Base-by-base conservation (phyloP, 2,797 vertebrate species). In the Lacerta agilis region DNA sequence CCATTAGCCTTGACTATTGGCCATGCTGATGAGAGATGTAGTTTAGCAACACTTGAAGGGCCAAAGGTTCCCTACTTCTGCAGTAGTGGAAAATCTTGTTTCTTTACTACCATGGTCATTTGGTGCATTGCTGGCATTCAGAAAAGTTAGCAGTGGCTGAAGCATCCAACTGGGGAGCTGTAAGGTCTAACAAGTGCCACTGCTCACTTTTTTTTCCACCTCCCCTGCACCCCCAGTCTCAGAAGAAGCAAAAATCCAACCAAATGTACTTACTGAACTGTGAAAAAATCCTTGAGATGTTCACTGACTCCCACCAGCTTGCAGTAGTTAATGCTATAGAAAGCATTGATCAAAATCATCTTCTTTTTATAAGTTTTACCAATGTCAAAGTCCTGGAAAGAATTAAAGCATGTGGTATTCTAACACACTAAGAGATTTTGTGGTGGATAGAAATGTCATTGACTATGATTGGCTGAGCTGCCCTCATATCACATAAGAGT, bases 311-410 rank as follows among this genome's bases (percentile, higher is more conserved):
- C 97, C 18, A 97, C 88, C 41, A 98, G 92, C 91, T 94, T 98
- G 96, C 98, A 98, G 94, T 94, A 96, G 94, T 97, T 98, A 17
- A 97, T 96, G 2, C 87, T 55, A 92, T 97, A 97, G 88, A 97
- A 97, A 88, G 96, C 94, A 45, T 99, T 99, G 29, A 97, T 98
- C 95, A 99, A 91, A 2, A 95, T 78, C 0, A 98, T 85, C 95
- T 97, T 99, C 96, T 97, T 98, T 96, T 97, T 98, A 91, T 99
- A 99, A 0, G 90, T 95, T 94, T 97, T 97, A 38, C 98, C 98
- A 11, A 99, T 92, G 49, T 99, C 98, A 93, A 99, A 99, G 95
- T 99, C 98, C 99, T 99, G 87, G 89, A 94, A 94, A 89, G 0
- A 82, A 77, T 5, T 33, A 89, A 86, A 55, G 92, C 18, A 82